These are phyloP conservation scores for Drosophila maculinotata DNA, from an alignment of 2,888 invertebrate genomes.

Conservation along the genomic window DNA sequence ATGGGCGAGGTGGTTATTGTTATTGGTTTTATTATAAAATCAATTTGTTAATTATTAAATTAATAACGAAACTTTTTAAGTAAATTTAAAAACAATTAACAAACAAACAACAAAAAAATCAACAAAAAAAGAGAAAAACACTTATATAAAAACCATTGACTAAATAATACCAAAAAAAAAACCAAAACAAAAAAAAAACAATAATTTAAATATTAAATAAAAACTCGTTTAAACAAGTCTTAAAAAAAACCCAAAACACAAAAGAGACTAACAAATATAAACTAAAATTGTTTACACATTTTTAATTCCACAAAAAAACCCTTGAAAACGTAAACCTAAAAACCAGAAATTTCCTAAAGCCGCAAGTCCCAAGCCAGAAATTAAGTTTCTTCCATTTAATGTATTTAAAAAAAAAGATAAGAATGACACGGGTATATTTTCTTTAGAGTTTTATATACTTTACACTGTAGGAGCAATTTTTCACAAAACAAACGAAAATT, in stretches of 20 bases:
- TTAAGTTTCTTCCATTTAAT: constrained; percentile 72
- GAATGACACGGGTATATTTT: constrained; percentile 74
- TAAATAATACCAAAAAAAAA: constrained; percentile 64
- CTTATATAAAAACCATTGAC: constrained; percentile 69
- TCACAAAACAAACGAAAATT: constrained; percentile 28
- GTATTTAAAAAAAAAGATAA: constrained; percentile 25
- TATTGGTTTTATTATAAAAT: constrained; percentile 86
- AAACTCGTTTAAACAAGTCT: constrained; percentile 62
- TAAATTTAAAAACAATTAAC: constrained; percentile 76
- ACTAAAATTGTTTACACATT: constrained; percentile 62
- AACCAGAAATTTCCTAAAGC: constrained; percentile 29
- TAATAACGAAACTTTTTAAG: constrained; percentile 86
- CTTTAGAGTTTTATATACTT: constrained; percentile 66
- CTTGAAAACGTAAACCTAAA: constrained; percentile 29
- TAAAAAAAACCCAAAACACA: constrained; percentile 41
- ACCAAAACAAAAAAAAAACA: constrained; percentile 52
- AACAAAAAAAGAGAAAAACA: constrained; percentile 67
- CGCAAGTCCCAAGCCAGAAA: constrained; percentile 41
- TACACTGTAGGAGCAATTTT: constrained; percentile 56
- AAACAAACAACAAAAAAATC: constrained; percentile 64
- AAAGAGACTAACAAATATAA: constrained; percentile 52
- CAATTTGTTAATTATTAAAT: constrained; percentile 86
- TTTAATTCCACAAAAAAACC: constrained; percentile 57
- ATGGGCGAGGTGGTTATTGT: constrained; percentile 86
- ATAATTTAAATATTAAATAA: constrained; percentile 67